These are phyloP conservation scores for Poeciliopsis paucimaculata DNA, from an alignment of 2,797 vertebrate species.

Conservation along the genomic window DNA sequence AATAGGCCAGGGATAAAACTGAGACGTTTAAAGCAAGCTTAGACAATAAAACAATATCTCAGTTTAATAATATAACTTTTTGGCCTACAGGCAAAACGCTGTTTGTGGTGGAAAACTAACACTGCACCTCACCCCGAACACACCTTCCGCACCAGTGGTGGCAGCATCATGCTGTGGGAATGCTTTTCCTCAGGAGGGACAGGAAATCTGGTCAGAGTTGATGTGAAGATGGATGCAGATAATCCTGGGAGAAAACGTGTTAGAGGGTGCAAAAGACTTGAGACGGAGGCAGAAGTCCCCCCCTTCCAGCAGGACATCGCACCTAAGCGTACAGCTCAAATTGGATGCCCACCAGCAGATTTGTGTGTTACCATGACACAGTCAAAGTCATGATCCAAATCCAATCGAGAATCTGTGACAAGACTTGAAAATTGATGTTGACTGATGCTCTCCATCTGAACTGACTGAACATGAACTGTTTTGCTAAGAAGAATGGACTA, in stretches of 20 bases:
- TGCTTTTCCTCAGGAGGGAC: background rate
- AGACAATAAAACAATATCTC: background rate
- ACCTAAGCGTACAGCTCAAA: background rate
- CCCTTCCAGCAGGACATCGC: background rate
- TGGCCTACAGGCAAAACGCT: conserved; percentile 11
- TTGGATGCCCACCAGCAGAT: background rate
- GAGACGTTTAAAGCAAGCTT: background rate
- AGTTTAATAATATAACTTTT: conserved; percentile 8
- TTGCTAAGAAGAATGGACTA: background rate
- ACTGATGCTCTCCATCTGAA: background rate
- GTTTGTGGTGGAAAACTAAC: conserved; percentile 5
- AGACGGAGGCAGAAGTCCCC: background rate
- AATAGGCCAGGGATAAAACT: background rate
- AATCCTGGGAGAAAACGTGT: conserved; percentile 3
- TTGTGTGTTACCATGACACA: background rate
- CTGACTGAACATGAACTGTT: background rate
- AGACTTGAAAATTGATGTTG: background rate
- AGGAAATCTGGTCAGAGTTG: conserved; percentile 8
- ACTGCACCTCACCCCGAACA: conserved; percentile 8
- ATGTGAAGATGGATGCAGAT: conserved; percentile 7
- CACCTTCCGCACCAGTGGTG: conserved; percentile 4
- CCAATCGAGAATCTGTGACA: background rate
- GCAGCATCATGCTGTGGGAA: conserved; percentile 3
- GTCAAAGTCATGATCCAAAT: background rate
- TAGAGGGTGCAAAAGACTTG: background rate